A percentile compares a stretch with the other conserved stretches of the same genome.
phyloP scores from a whole-genome alignment of 2,113 vertebrate genomes.

The Aspiorhynchus laticeps region DNA sequence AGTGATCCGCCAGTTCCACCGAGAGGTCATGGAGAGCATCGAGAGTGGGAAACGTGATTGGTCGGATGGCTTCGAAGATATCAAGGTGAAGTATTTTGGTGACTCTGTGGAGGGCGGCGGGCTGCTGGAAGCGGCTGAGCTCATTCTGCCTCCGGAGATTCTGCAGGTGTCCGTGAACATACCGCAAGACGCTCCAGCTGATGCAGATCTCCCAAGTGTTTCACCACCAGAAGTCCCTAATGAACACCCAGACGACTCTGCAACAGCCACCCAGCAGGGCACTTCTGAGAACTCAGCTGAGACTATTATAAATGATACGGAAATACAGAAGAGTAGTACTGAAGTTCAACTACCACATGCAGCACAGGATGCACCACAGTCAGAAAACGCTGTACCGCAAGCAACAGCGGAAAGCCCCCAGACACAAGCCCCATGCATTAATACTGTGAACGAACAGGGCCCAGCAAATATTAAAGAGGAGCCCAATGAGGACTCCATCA shows the following conservation, averaged over 20 bases:
- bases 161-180: constrained; percentile 47
- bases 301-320: not conserved
- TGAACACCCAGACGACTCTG: constrained; percentile 40
- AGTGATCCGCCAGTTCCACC: constrained; percentile 88
- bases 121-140: constrained; percentile 66
- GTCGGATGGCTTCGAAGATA: constrained; percentile 90
- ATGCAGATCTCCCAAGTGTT: constrained; percentile 44
- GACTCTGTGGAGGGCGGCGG: constrained; percentile 65
- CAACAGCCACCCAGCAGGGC: not conserved
- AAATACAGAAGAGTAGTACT: not conserved
- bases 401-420: constrained; percentile 18
- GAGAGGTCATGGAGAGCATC: constrained; percentile 83
- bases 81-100: constrained; percentile 86
- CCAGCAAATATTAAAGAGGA: constrained; percentile 54
- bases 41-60: constrained; percentile 84
- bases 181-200: constrained; percentile 47
- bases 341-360: not conserved
- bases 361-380: constrained; percentile 20
- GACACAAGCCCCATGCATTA: not conserved
- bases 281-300: constrained; percentile 8
- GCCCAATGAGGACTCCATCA: constrained; percentile 75
- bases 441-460: constrained; percentile 12
- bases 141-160: constrained; percentile 58
- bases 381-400: constrained; percentile 8
- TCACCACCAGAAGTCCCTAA: constrained; percentile 29